Percentiles rank a stretch among this genome's conserved stretches.
Evolutionary conservation across 2,888 invertebrate species (phyloP).

Genomic region (Noctuana brunneofusca): DNA sequence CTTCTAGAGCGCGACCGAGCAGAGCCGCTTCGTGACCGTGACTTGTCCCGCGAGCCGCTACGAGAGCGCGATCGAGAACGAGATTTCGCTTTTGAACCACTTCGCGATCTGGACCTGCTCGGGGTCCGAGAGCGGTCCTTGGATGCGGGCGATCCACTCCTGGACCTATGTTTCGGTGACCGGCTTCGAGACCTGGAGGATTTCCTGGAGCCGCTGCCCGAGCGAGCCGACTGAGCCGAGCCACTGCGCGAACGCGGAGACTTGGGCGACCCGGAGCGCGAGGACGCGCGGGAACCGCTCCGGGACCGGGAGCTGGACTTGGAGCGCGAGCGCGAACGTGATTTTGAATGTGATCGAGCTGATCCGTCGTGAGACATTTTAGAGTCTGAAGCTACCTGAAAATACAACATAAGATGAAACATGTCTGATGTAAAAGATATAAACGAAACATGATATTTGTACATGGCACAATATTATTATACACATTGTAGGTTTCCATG

Average conservation of each 20-base stretch:
- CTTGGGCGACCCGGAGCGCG: slow-evolving; percentile 45
- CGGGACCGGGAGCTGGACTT: slow-evolving; percentile 56
- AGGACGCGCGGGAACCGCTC: slow-evolving; percentile 46
- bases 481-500: no score
- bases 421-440: no score
- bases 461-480: no score
- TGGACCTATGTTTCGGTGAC: slow-evolving; percentile 42
- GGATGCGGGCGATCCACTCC: slow-evolving; percentile 46
- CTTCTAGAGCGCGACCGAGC: slow-evolving; percentile 51
- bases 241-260: slow-evolving; percentile 37
- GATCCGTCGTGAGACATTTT: slow-evolving; percentile 68
- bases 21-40: slow-evolving; percentile 55
- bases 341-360: slow-evolving; percentile 43
- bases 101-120: slow-evolving; percentile 39
- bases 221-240: slow-evolving; percentile 43
- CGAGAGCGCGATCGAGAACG: slow-evolving; percentile 44
- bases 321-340: slow-evolving; percentile 54
- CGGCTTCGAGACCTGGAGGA: slow-evolving; percentile 46
- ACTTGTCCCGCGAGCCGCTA: slow-evolving; percentile 53
- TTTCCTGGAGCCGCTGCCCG: slow-evolving; percentile 47
- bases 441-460: no score
- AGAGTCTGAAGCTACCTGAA: slow-evolving; percentile 60
- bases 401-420: not conserved
- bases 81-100: slow-evolving; percentile 44
- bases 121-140: slow-evolving; percentile 31